Evolutionary conservation across 2,113 vertebrate genomes (phyloP), one percentile per base, ranked within the genome.

Genomic region (Sakesphorus luctuosus): DNA sequence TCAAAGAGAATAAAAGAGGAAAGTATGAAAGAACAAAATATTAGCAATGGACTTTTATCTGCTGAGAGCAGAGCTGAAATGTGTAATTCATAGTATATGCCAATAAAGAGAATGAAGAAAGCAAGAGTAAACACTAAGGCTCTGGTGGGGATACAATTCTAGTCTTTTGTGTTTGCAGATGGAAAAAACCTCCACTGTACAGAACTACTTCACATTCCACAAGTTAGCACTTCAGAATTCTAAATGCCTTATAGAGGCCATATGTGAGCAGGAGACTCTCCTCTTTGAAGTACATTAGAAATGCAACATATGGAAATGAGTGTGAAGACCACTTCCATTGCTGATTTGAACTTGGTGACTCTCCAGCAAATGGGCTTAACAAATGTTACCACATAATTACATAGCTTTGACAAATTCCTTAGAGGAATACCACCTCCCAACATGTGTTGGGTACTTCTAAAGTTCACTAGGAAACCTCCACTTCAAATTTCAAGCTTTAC

Each of bases 291-390:
- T 72, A 31, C 12, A 35, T 61, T 17, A 76, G 77, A 93, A 91
- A 76, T 7, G 17, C 28, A 92, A 72, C 52, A 55, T 85, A 46
- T 82, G 66, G 81, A 94, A 89, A 68, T 72, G 53, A 38, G 35
- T 47, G 47, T 84, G 78, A 87, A 82, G 68, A 87, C 81, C 49
- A 52, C 36, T 74, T 93, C 72, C 40, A 84, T 23, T 84, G 49
- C 66, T 89, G 40, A 44, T 76, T 89, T 93, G 52, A 91, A 81
- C 40, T 75, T 40, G 31, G 73, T 0, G 6, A 47, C 21, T 13
- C 24, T 55, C 40, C 71, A 88, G 33, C 26, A 94, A 94, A 89
- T 82, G 58, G 31, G n/a, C 66, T 79, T 95, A 91, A 76, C 66
- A 95, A 87, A 87, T 89, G n/a, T 63, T 91, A 46, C 36, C 8